Conservation (phyloP, 2,888 invertebrate genomes). For the Polydrusus cervinus region DNA sequence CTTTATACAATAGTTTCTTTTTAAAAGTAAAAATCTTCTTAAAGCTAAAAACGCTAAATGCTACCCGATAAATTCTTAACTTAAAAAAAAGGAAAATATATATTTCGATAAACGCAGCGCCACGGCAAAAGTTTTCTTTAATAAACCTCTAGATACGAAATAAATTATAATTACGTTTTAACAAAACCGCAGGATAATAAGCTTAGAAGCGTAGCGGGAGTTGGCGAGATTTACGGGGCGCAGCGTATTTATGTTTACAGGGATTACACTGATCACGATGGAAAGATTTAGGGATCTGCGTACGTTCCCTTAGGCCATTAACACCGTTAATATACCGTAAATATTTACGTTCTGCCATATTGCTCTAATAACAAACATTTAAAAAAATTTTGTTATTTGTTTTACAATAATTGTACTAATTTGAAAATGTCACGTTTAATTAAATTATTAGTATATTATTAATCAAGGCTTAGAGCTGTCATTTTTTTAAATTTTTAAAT, state of each 20-base stretch:
- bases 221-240: constrained; percentile 47
- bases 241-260: constrained; percentile 49
- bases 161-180: constrained; percentile 50
- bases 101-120: constrained; percentile 5
- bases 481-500: no score
- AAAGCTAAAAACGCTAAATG: no score
- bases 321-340: constrained; percentile 21
- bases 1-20: no score
- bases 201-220: constrained; percentile 46
- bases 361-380: neutral
- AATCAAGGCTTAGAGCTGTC: no score
- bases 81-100: neutral
- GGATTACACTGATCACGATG: constrained; percentile 47
- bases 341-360: constrained; percentile 16
- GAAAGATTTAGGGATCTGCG: constrained; percentile 48
- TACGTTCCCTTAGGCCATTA: constrained; percentile 7
- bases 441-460: no score
- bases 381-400: neutral
- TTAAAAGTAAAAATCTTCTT: no score
- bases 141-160: constrained; percentile 20
- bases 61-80: no score
- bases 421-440: no score
- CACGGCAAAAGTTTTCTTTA: constrained; percentile 1
- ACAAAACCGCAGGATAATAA: constrained; percentile 47
- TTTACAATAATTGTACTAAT: neutral